Evolutionary conservation across 2,113 vertebrate genomes (phyloP).

Genomic region (Cynocephalus volans): DNA sequence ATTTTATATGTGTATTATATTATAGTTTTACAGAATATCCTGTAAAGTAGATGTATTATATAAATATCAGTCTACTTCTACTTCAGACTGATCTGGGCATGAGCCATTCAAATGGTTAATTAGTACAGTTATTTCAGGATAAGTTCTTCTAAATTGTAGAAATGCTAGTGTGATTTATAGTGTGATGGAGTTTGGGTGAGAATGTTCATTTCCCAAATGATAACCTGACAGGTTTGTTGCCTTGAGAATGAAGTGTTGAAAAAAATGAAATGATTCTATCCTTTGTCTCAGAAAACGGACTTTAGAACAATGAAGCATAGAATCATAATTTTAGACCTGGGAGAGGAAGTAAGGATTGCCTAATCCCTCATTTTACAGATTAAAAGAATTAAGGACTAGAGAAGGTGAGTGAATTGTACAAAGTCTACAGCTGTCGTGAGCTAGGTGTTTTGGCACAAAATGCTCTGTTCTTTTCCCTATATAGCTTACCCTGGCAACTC

Average conservation of each 20-base stretch:
- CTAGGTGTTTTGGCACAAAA: conserved; percentile 49
- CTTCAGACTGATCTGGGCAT: neutral
- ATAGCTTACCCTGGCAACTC: conserved; percentile 22
- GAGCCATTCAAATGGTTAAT: conserved; percentile 42
- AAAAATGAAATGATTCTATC: conserved; percentile 31
- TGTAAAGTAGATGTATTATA: neutral
- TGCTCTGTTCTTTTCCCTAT: neutral
- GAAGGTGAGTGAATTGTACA: neutral
- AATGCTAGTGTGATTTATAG: neutral
- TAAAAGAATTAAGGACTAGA: conserved; percentile 12
- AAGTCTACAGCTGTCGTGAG: neutral
- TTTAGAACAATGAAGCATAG: neutral
- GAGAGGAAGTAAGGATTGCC: conserved; percentile 30
- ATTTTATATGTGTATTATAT: neutral
- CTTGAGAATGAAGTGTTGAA: neutral
- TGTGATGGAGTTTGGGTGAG: neutral
- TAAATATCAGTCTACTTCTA: conserved; percentile 12
- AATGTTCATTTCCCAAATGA: conserved; percentile 47
- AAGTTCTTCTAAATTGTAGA: neutral
- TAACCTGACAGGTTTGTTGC: neutral
- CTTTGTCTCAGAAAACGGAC: conserved; percentile 33
- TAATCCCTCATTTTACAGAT: conserved; percentile 11
- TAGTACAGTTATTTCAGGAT: conserved; percentile 48
- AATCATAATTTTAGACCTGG: conserved; percentile 10
- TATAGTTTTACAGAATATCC: conserved; percentile 2